Evolutionary conservation across 30 jellyfish, hydroid and myxozoan species (phyloP), one percentile per base, ranked within the genome.

Genomic region (Pseudorhiza aurosa): DNA sequence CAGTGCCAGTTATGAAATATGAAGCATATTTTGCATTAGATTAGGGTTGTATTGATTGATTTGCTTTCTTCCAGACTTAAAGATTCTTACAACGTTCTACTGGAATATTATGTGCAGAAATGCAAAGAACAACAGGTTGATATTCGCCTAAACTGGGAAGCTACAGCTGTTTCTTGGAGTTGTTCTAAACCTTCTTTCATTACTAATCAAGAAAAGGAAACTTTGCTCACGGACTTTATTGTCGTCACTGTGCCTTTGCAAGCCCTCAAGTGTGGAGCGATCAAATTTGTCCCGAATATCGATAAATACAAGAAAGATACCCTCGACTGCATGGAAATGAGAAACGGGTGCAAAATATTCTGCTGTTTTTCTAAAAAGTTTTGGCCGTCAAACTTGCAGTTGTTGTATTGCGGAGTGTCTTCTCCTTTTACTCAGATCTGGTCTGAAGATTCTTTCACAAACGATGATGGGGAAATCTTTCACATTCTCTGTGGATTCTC

Each of bases 271-370:
- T 87, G 69, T 21, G 81, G 87, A 15, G 75, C 50, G 29, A 68
- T 82, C 53, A 22, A 19, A 1, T 82, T 82, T 59, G 37, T n/a
- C 25, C 94, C 94, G 11, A 68, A 58, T 4, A 39, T 82, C 8
- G 47, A 50, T 2, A 10, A 11, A 10, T 37, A 33, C 45, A 82
- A 82, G 33, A 19, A 22, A 40, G 53, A 58, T 14, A 55, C 87
- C 3, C 10, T 82, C n/a, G 56, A 40, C 5, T 1, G 9, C 32
- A 69, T 82, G 87, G 87, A 82, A 33, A 82, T 82, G 94, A 68
- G 94, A 44, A 59, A 30, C 40, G 94, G 85, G n/a, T 57, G 73
- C 68, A 82, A 82, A 40, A 56, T 82, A 40, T 68, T 82, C 32
- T 82, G 87, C 64, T 22, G 74, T n/a, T 82, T 82, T 58, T 17